phyloP scores from a whole-genome alignment of 2,888 invertebrate genomes.

The Drosophila meridionalis region DNA sequence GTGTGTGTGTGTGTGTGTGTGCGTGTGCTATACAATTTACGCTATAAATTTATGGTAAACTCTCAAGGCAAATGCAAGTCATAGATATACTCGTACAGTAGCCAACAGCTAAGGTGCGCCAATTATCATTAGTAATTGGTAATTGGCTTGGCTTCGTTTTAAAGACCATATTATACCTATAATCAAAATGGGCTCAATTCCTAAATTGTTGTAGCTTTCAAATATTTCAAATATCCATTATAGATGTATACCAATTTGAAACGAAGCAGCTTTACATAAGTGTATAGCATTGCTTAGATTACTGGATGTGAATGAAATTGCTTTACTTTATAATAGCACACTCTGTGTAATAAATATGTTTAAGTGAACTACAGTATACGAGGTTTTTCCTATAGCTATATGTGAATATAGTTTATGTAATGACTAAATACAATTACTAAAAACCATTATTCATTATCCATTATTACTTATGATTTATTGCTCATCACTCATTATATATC shows the following conservation, averaged over 20 bases:
- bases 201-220: conserved; percentile 1
- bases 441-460: no score
- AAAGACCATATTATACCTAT: conserved; percentile 17
- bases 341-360: not conserved
- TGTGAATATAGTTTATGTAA: no score
- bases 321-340: not conserved
- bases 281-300: not conserved
- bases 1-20: conserved; percentile 12
- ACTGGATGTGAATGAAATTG: not conserved
- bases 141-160: conserved; percentile 25
- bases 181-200: conserved; percentile 4
- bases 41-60: conserved; percentile 55
- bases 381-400: no score
- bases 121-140: conserved; percentile 55
- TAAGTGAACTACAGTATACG: not conserved
- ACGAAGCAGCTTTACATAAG: not conserved
- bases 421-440: no score
- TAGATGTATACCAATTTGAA: not conserved
- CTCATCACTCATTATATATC: no score
- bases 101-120: conserved; percentile 38
- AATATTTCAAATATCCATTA: conserved; percentile 1
- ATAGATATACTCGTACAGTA: conserved; percentile 24
- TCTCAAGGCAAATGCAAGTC: conserved; percentile 52
- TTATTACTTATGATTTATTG: no score
- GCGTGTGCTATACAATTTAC: conserved; percentile 39